Base-by-base conservation (phyloP, 2,113 vertebrate species). In the Hepsetus odoe region DNA sequence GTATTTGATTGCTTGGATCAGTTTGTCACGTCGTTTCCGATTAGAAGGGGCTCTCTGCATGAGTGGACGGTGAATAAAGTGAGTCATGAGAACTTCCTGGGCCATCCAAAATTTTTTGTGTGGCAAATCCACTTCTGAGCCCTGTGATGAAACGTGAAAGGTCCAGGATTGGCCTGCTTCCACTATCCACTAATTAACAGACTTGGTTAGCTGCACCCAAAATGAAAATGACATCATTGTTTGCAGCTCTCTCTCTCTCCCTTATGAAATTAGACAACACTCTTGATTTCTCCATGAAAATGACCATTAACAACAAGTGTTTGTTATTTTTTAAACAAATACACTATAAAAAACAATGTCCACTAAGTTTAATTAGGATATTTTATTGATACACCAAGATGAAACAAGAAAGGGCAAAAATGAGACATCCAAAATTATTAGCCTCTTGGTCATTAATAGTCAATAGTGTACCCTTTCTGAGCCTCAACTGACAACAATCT, bases 201-300 rank as follows among this genome's bases (percentile, higher is more conserved):
- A 6, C 14, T 6, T 2, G 30, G 6, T 20, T 22, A 26, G 22
- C 49, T 35, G 59, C 53, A 16, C 20, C n/a, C 20, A 28, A 58
- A 74, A 67, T 77, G 49, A 46, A 66, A 67, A 77, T 32, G 28
- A 53, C 61, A 55, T 53, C 69, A 67, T 51, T 73, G 74, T 30
- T 49, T 74, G 66, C 58, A 64, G 49, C 32, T 64, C 53, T 40
- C 68, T 42, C 5, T 72, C 20, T 40, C 42, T 10, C 59, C 61
- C 20, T 14, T 46, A 46, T 64, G n/a, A n/a, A n/a, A n/a, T n/a
- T n/a, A n/a, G n/a, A n/a, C n/a, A n/a, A n/a, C n/a, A n/a, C n/a
- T n/a, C n/a, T n/a, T n/a, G n/a, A n/a, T n/a, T n/a, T n/a, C n/a
- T n/a, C n/a, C n/a, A n/a, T n/a, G n/a, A n/a, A n/a, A n/a, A n/a